These are phyloP conservation scores for Grallaria varia DNA, from an alignment of 2,113 vertebrate genomes.

Conservation along the genomic window DNA sequence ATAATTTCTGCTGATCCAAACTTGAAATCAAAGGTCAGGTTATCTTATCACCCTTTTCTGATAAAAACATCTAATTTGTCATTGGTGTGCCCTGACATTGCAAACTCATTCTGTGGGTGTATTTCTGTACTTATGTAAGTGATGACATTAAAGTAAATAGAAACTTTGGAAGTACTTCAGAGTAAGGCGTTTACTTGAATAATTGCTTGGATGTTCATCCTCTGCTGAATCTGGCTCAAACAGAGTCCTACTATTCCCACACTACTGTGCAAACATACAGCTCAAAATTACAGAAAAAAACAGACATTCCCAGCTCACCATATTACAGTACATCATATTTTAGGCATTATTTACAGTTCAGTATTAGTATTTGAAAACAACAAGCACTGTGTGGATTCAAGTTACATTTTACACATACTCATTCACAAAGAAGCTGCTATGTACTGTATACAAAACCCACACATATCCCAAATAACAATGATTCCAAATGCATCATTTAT, in stretches of 20 bases:
- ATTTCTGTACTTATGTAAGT: background rate
- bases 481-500: background rate
- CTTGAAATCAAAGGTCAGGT: background rate
- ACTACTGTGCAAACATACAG: background rate
- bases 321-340: background rate
- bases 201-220: background rate
- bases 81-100: background rate
- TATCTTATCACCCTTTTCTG: background rate
- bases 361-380: background rate
- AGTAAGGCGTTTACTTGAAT: background rate
- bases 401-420: background rate
- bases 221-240: background rate
- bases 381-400: background rate
- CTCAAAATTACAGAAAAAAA: background rate
- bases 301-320: background rate
- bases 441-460: background rate
- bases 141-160: background rate
- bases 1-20: background rate
- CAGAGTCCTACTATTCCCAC: background rate
- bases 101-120: background rate
- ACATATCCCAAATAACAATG: accelerated
- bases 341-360: background rate
- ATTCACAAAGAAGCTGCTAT: background rate
- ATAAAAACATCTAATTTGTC: background rate
- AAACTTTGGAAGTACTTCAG: background rate